Evolutionary conservation across 1,140 invertebrate genomes (phyloP).

Genomic region (Latrodectus geometricus): DNA sequence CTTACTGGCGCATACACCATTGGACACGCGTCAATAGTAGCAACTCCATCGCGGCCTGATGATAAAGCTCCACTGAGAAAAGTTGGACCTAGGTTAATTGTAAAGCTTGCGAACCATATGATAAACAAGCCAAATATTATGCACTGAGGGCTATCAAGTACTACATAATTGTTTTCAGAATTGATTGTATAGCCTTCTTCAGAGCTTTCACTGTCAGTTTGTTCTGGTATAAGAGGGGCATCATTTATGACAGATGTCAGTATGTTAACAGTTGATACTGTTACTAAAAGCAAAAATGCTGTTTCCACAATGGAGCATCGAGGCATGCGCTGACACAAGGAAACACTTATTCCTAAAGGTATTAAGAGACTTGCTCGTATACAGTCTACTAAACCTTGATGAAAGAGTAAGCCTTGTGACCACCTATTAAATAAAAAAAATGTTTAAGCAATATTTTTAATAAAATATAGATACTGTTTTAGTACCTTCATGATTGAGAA

Average conservation of each 20-base stretch:
- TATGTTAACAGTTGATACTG: constrained; percentile 91
- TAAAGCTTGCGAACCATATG: constrained; percentile 86
- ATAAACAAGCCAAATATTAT: constrained; percentile 91
- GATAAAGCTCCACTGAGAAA: constrained; percentile 87
- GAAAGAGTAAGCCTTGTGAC: constrained; percentile 89
- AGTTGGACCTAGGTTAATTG: constrained; percentile 90
- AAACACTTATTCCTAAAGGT: constrained; percentile 84
- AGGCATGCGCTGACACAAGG: constrained; percentile 84
- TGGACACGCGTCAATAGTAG: constrained; percentile 78
- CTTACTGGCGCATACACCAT: constrained; percentile 80
- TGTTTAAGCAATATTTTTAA: background rate
- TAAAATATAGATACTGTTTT: no score
- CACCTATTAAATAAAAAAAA: constrained; percentile 69
- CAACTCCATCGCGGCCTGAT: constrained; percentile 57
- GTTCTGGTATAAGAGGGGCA: constrained; percentile 83
- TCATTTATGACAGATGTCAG: constrained; percentile 90
- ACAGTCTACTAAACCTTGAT: constrained; percentile 87
- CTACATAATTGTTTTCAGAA: constrained; percentile 58
- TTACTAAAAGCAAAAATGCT: constrained; percentile 87
- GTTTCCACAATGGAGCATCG: constrained; percentile 90
- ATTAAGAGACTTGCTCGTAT: constrained; percentile 82
- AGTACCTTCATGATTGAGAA: no score
- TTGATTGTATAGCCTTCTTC: constrained; percentile 26
- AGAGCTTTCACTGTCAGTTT: constrained; percentile 61
- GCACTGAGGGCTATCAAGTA: constrained; percentile 82